These are phyloP conservation scores for Pachycephus smyrnensis DNA, from an alignment of 2,888 invertebrate genomes.

Conservation along the genomic window DNA sequence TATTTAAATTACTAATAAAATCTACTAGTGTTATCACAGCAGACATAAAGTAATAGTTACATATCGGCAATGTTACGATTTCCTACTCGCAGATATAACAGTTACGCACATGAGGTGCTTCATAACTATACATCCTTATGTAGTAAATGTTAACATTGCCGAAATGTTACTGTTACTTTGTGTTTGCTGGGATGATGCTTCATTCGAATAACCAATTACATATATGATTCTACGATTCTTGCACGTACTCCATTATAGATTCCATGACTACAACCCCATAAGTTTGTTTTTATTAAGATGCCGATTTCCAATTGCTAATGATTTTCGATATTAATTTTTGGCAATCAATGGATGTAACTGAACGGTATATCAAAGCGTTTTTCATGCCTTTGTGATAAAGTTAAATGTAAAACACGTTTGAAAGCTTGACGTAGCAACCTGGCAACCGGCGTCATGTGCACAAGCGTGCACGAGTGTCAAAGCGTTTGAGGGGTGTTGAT, in stretches of 20 bases:
- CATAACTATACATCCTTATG: neutral
- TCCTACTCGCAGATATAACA: neutral
- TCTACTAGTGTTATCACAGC: neutral
- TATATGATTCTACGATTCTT: neutral
- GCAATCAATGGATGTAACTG: neutral
- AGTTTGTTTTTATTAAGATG: neutral
- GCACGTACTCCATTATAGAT: neutral
- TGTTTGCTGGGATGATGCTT: neutral
- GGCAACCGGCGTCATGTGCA: neutral
- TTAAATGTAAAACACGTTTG: neutral
- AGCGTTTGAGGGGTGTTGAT: constrained; percentile 12
- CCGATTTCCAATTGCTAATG: neutral
- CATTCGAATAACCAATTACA: neutral
- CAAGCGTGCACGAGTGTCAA: neutral
- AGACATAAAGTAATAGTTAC: neutral
- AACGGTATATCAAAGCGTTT: neutral
- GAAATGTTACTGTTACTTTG: neutral
- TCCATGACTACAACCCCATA: neutral
- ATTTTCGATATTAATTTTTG: neutral
- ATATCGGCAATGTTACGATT: neutral
- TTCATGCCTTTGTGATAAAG: neutral
- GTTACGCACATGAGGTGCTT: neutral
- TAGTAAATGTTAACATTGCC: neutral
- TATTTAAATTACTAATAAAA: neutral
- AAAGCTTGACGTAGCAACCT: neutral